Percentiles rank a stretch among this genome's conserved stretches.
phyloP scores from a whole-genome alignment of 2,797 vertebrate genomes.

The Pogoniulus pusillus region DNA sequence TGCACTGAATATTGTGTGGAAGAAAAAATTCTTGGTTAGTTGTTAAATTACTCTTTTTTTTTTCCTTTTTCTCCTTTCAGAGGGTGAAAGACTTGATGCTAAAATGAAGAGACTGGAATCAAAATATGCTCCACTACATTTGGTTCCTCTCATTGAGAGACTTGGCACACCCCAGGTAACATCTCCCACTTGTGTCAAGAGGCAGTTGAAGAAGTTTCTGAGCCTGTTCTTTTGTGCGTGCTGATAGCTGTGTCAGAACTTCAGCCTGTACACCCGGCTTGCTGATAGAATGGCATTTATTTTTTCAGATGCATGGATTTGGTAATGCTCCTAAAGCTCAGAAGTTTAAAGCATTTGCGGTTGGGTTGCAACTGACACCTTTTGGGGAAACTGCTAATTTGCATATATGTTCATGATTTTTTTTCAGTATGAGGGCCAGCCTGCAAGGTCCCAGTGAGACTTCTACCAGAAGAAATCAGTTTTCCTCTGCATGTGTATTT shows the following conservation, averaged over 20 bases:
- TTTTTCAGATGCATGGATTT: background rate
- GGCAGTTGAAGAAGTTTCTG: background rate
- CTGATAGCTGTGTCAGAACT: background rate
- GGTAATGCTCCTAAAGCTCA: background rate
- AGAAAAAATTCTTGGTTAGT: background rate
- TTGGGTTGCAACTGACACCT: fast-evolving
- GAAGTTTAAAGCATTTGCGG: background rate
- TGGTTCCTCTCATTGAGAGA: constrained; percentile 96
- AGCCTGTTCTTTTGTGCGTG: background rate
- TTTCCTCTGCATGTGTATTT: background rate
- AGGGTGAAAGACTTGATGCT: constrained; percentile 96
- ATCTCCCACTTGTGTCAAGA: background rate
- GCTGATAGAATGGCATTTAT: background rate
- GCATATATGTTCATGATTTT: background rate
- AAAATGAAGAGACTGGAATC: constrained; percentile 99
- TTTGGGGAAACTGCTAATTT: background rate
- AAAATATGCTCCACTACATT: constrained; percentile 93
- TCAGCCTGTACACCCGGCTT: background rate
- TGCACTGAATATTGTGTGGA: background rate
- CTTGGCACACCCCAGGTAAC: constrained; percentile 96
- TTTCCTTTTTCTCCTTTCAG: constrained; percentile 68
- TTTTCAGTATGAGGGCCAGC: background rate
- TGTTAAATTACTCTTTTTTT: background rate
- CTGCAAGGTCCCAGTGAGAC: background rate
- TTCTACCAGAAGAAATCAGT: background rate